Base-by-base conservation (phyloP, 2,888 invertebrate genomes). In the Taphrorychus bicolor region DNA sequence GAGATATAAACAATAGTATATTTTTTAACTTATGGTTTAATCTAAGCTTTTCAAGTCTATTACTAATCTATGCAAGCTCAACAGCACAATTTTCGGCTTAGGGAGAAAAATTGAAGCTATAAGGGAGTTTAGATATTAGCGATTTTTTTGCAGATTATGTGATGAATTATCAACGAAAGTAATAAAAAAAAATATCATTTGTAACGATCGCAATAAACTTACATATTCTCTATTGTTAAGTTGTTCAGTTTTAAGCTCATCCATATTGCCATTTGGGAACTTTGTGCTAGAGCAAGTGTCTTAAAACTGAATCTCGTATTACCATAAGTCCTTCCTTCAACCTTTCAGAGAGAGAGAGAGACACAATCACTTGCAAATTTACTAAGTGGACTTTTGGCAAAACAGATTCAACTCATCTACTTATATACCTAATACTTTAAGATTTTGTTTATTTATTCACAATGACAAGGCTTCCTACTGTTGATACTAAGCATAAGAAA, bases 331-430 rank as follows among this genome's bases (percentile, higher is more conserved):
- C 11, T 32, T 32, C 32, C 32, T 32, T 32, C 32, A 32, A 9
- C 11, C 9, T 32, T 14, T 14, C 9, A 51, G n/a, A 51, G 78
- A 80, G 79, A 75, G n/a, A 51, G n/a, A 51, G 78, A 80, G 79
- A 75, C 80, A 80, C 79, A 80, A 80, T 79, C 80, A 79, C 77
- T 76, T 70, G 59, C 67, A 54, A 64, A 60, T n/a, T 45, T 45
- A 14, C 2, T 45, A 69, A 65, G 70, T 74, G 9, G 32, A 32
- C 32, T 32, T 32, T 32, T 32, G 32, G 32, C 11, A 32, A 32
- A 32, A 32, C 32, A 32, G 32, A 32, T 32, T 11, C 32, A 32
- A 7, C 3, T 7, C 32, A 32, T 9, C n/a, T n/a, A n/a, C n/a
- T n/a, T n/a, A n/a, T n/a, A n/a, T n/a, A n/a, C n/a, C n/a, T n/a